These are phyloP conservation scores for Eupsilia transversa DNA, from an alignment of 2,888 invertebrate species.

Conservation along the genomic window DNA sequence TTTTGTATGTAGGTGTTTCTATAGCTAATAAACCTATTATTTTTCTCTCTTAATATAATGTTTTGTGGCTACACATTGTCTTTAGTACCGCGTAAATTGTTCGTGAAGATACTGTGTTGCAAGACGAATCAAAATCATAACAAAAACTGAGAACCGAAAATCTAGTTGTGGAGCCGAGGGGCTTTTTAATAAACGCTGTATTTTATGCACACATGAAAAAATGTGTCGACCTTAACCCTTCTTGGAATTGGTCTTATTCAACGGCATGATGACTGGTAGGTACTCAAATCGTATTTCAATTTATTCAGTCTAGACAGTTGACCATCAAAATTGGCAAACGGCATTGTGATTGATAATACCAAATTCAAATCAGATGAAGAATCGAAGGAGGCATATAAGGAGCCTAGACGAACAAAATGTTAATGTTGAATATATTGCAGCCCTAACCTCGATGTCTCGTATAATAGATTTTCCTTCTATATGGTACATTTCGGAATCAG, in stretches of 20 bases:
- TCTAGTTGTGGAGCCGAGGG: not conserved
- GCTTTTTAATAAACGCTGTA: not conserved
- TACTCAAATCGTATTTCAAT: slow-evolving; percentile 51
- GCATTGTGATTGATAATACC: slow-evolving; percentile 25
- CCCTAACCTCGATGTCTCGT: slow-evolving; percentile 45
- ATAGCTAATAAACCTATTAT: not conserved
- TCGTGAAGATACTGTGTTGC: not conserved
- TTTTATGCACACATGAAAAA: not conserved
- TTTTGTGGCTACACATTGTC: not conserved
- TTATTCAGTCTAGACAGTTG: slow-evolving; percentile 61
- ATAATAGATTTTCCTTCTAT: slow-evolving; percentile 47
- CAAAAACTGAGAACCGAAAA: not conserved
- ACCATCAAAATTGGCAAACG: slow-evolving; percentile 49
- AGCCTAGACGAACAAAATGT: slow-evolving; percentile 35
- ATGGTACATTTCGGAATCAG: slow-evolving; percentile 36
- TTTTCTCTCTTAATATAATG: not conserved
- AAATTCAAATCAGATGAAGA: slow-evolving; percentile 45
- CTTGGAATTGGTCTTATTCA: slow-evolving; percentile 5
- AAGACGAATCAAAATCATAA: not conserved
- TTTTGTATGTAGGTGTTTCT: not conserved
- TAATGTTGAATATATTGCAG: slow-evolving; percentile 52
- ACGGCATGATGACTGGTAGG: slow-evolving; percentile 3
- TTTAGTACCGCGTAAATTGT: not conserved
- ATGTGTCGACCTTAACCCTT: not conserved
- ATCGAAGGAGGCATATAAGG: not conserved